phyloP scores from a whole-genome alignment of 2,888 invertebrate species.

The Tryphoninae sp. region DNA sequence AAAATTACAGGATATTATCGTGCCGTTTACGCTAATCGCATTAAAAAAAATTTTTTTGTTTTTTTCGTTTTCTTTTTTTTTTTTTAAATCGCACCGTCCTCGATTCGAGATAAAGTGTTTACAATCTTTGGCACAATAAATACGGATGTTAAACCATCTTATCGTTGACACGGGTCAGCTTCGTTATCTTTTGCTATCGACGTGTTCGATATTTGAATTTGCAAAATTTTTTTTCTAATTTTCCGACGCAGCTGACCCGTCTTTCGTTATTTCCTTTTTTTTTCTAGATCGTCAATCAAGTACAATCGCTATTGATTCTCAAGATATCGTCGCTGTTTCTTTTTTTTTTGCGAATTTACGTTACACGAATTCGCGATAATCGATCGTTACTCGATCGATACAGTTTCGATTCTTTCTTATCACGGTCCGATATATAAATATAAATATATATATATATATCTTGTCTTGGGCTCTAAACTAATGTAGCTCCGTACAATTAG shows the following conservation, averaged over 20 bases:
- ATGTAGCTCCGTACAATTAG: not conserved
- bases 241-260: not conserved
- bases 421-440: constrained; percentile 21
- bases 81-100: constrained; percentile 57
- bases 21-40: constrained; percentile 38
- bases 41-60: constrained; percentile 20
- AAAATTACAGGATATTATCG: constrained; percentile 51
- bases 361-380: constrained; percentile 28
- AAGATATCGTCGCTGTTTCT: not conserved
- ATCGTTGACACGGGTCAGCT: constrained; percentile 15
- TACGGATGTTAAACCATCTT: constrained; percentile 71
- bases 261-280: constrained; percentile 8
- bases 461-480: constrained; percentile 22
- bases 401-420: constrained; percentile 14
- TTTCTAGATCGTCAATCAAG: constrained; percentile 9
- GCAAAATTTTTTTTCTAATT: no score
- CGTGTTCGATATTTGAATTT: constrained; percentile 15
- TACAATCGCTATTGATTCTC: not conserved
- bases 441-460: constrained; percentile 20
- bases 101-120: constrained; percentile 67
- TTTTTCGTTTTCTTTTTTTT: no score
- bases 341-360: constrained; percentile 6
- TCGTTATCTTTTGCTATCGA: constrained; percentile 14
- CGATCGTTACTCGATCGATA: constrained; percentile 14
- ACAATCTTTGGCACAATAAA: constrained; percentile 79